phyloP scores from a whole-genome alignment of 2,113 vertebrate species.

The Cercopithecus mona region DNA sequence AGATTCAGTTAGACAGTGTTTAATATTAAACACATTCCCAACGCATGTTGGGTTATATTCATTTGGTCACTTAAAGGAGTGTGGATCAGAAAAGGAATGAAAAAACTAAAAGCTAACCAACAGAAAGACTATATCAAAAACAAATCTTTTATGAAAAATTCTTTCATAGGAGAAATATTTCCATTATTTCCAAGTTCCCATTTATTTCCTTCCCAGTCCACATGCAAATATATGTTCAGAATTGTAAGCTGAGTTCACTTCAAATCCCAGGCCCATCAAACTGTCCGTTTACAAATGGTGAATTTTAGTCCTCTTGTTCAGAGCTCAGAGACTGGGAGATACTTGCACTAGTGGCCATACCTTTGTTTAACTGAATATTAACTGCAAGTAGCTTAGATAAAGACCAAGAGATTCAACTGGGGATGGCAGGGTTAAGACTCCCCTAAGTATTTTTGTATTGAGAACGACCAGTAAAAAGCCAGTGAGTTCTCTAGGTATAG shows the following conservation, averaged over 20 bases:
- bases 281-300: slow-evolving; percentile 7
- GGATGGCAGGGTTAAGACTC: not conserved
- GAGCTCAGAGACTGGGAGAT: not conserved
- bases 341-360: not conserved
- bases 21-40: slow-evolving; percentile 42
- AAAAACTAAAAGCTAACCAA: slow-evolving; percentile 15
- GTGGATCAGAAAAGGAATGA: slow-evolving; percentile 48
- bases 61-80: not conserved
- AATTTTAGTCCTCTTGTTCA: not conserved
- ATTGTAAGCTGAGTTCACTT: not conserved
- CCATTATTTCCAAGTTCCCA: slow-evolving; percentile 42
- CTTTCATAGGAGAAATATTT: slow-evolving; percentile 34
- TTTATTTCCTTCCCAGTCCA: slow-evolving; percentile 9
- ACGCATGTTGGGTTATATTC: not conserved
- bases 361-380: slow-evolving; percentile 23
- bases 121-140: not conserved
- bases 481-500: slow-evolving; percentile 22
- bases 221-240: not conserved
- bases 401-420: not conserved
- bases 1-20: slow-evolving; percentile 32
- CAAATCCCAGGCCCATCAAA: not conserved
- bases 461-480: not conserved
- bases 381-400: slow-evolving; percentile 17
- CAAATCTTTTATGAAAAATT: not conserved
- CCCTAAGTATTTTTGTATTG: not conserved